These are phyloP conservation scores for Eurytoma californica DNA, from an alignment of 2,888 invertebrate species.

Conservation along the genomic window DNA sequence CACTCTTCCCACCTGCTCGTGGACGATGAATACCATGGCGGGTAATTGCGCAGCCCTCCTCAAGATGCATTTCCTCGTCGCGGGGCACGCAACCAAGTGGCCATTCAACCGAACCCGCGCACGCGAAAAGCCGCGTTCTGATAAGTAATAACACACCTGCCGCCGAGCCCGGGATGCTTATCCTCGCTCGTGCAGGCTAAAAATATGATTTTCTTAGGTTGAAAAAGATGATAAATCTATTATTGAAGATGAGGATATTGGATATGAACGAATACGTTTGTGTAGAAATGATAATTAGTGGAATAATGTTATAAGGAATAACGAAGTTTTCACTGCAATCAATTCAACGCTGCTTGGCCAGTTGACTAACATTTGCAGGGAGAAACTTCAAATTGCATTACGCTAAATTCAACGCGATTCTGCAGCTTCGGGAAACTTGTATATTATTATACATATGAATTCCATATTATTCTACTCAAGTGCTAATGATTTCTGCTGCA, in stretches of 20 bases:
- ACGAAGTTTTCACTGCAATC: too few relatives aligned
- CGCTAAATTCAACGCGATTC: background rate
- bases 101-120: background rate
- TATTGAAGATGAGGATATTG: too few relatives aligned
- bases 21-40: background rate
- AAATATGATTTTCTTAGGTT: too few relatives aligned
- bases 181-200: too few relatives aligned
- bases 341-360: too few relatives aligned
- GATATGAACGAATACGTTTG: too few relatives aligned
- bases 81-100: background rate
- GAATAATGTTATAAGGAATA: too few relatives aligned
- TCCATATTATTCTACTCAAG: background rate
- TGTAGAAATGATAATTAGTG: too few relatives aligned
- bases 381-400: slow-evolving; percentile 1
- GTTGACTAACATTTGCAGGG: background rate
- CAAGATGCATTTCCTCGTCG: slow-evolving; percentile 8
- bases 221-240: too few relatives aligned
- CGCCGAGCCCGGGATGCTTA: too few relatives aligned
- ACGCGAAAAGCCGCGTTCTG: background rate
- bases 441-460: slow-evolving; percentile 1
- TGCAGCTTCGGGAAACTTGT: slow-evolving; percentile 1
- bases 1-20: background rate
- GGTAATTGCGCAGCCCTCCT: slow-evolving; percentile 12
- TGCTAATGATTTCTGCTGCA: slow-evolving; percentile 3
- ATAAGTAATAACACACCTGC: slow-evolving; percentile 6